These are phyloP conservation scores for Porites evermanni DNA, from an alignment of 92 coral and sea anemone species.

Conservation along the genomic window DNA sequence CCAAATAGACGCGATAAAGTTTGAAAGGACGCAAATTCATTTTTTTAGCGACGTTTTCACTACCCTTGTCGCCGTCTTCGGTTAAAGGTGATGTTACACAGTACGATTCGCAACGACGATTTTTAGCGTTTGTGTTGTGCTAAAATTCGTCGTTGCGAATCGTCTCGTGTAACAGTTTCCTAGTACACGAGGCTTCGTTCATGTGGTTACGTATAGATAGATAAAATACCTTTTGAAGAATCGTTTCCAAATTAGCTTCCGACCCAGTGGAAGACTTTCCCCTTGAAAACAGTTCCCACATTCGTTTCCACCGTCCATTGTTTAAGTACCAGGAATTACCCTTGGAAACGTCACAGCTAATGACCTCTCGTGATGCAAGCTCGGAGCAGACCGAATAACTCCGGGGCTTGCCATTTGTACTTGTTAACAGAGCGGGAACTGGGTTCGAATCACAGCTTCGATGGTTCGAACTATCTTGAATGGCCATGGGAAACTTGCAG, in stretches of 20 bases:
- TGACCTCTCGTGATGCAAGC: not conserved
- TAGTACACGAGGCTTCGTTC: not conserved
- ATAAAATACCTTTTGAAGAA: not conserved
- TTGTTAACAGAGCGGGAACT: conserved; percentile 10
- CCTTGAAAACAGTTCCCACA: conserved; percentile 21
- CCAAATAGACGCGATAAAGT: too few species aligned
- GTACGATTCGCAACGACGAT: too few species aligned
- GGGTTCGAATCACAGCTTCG: not conserved
- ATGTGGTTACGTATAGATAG: not conserved
- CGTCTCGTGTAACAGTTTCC: too few species aligned
- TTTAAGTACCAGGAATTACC: not conserved
- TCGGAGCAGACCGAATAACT: conserved; percentile 19
- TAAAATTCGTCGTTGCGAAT: too few species aligned
- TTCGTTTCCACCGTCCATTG: conserved; percentile 30
- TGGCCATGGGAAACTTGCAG: conserved; percentile 7
- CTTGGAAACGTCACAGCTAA: conserved; percentile 4
- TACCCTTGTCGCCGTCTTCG: too few species aligned
- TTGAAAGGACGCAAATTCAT: too few species aligned
- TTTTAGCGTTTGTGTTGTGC: too few species aligned
- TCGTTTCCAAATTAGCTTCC: not conserved
- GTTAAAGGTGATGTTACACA: too few species aligned
- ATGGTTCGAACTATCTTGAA: not conserved
- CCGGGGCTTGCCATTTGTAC: not conserved
- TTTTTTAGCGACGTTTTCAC: too few species aligned
- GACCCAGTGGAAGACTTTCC: not conserved